Evolutionary conservation across 2,888 invertebrate species (phyloP).

Genomic region (Zaprionus obscuricornis): DNA sequence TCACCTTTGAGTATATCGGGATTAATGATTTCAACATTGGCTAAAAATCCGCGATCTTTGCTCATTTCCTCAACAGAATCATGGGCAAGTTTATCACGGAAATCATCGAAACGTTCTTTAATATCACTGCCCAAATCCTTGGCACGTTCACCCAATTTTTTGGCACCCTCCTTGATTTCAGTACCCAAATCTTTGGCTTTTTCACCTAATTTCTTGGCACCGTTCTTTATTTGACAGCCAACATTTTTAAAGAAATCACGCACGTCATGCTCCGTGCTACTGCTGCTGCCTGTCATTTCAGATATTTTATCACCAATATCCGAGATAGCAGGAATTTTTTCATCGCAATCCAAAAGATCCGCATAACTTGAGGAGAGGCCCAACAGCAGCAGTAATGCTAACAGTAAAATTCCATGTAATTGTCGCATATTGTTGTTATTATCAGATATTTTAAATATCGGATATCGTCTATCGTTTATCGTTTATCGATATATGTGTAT

Average conservation of each 20-base stretch:
- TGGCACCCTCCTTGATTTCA: slow-evolving; percentile 77
- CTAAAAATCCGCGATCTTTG: slow-evolving; percentile 60
- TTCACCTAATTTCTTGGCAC: slow-evolving; percentile 72
- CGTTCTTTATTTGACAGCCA: slow-evolving; percentile 77
- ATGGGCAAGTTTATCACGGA: slow-evolving; percentile 74
- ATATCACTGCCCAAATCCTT: slow-evolving; percentile 77
- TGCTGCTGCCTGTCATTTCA: slow-evolving; percentile 44
- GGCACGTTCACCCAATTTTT: slow-evolving; percentile 75
- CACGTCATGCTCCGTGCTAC: slow-evolving; percentile 71
- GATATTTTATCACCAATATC: slow-evolving; percentile 63
- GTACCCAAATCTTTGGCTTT: slow-evolving; percentile 77
- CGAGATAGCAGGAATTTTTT: slow-evolving; percentile 57
- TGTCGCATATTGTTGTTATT: slow-evolving; percentile 19
- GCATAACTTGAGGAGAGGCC: slow-evolving; percentile 37
- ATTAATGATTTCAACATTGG: slow-evolving; percentile 80
- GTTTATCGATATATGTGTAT: too few relatives aligned
- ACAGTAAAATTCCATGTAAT: slow-evolving; percentile 27
- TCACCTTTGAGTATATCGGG: slow-evolving; percentile 79
- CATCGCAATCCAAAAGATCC: slow-evolving; percentile 76
- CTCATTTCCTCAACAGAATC: slow-evolving; percentile 70
- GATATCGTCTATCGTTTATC: too few relatives aligned
- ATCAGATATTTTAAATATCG: not conserved
- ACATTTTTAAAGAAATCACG: slow-evolving; percentile 75
- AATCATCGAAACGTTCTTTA: slow-evolving; percentile 73
- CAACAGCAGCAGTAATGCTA: slow-evolving; percentile 48